Evolutionary conservation across 2,888 invertebrate genomes (phyloP), one percentile per base, ranked within the genome.

Genomic region (Pedicia rivosa): DNA sequence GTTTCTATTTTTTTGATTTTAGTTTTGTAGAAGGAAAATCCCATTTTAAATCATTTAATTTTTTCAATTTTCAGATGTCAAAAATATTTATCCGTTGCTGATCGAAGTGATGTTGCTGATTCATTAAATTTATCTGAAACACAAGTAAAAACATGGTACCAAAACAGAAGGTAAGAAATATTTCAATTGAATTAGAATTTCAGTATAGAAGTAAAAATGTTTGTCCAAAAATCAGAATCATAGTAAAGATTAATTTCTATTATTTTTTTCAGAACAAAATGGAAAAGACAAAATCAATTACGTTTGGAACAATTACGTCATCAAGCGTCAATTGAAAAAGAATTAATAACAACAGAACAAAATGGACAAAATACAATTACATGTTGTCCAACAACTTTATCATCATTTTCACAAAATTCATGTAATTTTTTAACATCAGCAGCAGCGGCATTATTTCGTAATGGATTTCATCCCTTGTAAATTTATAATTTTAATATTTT

Each of bases 91-190:
- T 88, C 87, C 42, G 91, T 92, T 6, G 88, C 90, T 1, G 92
- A 92, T 55, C 67, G 92, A 26, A 87, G 88, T 39, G 88, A 90
- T 55, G 90, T 92, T 1, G 91, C 92, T 0, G 88, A 90, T 51
- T 78, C 86, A 0, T 67, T 92, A 16, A 84, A 79, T 51, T 66
- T 92, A 17, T 83, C 87, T 24, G 92, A 92, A 63, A 92, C 91
- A 0, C 92, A 92, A 56, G 90, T 92, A 36, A 92, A 92, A 64
- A 92, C 92, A 2, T 92, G 92, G 91, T 92, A 61, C 45, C 62
- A 62, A 40, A 62, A 62, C 44, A 50, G 62, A 46, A 53, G 62
- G 62, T 62, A 39, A 31, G 27, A 4, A n/a, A n/a, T n/a, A 6
- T 20, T 20, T 20, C 20, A 20, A 8, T 5, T 20, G 6, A 20